phyloP scores from a whole-genome alignment of 1,140 invertebrate genomes.

The Papilio glaucus region DNA sequence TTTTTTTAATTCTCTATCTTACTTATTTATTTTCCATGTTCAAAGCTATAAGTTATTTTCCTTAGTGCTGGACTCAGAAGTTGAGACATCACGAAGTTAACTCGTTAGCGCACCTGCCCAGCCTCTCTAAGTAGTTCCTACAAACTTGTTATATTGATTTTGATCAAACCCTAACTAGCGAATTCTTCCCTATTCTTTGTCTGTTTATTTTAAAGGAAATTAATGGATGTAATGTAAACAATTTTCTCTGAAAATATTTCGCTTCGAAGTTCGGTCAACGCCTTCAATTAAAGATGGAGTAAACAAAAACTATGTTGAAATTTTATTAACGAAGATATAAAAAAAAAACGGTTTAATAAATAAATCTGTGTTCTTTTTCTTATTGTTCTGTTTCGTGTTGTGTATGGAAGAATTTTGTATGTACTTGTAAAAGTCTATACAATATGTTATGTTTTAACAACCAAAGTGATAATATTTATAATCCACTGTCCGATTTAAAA shows the following conservation, averaged over 20 bases:
- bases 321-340: constrained; percentile 6
- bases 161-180: constrained; percentile 2
- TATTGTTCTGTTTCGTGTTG: not conserved
- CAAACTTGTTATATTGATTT: constrained; percentile 30
- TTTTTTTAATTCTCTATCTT: not conserved
- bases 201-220: constrained; percentile 19
- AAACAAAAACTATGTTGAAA: not conserved
- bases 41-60: not conserved
- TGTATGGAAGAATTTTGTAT: not conserved
- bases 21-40: not conserved
- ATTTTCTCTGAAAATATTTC: constrained; percentile 16
- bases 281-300: constrained; percentile 27
- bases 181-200: constrained; percentile 19
- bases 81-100: constrained; percentile 40
- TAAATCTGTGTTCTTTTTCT: not conserved
- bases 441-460: not conserved
- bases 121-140: constrained; percentile 12
- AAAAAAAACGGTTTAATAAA: not conserved
- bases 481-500: not conserved
- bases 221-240: constrained; percentile 34
- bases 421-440: not conserved
- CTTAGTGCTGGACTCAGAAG: constrained; percentile 8
- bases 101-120: constrained; percentile 43
- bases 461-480: constrained; percentile 15
- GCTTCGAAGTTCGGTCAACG: constrained; percentile 12